Percentiles rank a stretch among this genome's conserved stretches.
phyloP scores from a whole-genome alignment of 2,888 invertebrate genomes.

The Zeuzera pyrina region DNA sequence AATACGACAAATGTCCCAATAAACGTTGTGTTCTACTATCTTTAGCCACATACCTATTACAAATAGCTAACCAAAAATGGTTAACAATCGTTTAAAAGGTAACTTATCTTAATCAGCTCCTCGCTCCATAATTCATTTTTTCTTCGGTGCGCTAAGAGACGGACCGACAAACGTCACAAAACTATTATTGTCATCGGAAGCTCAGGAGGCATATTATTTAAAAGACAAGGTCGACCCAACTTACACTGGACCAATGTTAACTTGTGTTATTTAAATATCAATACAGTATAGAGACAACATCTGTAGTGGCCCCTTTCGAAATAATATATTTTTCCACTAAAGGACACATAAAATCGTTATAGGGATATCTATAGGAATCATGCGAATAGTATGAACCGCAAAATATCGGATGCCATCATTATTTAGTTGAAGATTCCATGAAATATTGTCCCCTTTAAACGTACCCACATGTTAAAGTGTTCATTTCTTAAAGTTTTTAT shows the following conservation, averaged over 20 bases:
- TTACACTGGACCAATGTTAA: conserved; percentile 67
- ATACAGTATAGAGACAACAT: conserved; percentile 36
- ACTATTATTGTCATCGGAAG: conserved; percentile 61
- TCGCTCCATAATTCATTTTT: conserved; percentile 1
- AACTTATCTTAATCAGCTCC: conserved; percentile 16
- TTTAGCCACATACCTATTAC: conserved; percentile 12
- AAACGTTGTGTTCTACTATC: conserved; percentile 9
- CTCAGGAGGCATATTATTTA: conserved; percentile 49
- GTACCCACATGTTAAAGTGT: too few species aligned
- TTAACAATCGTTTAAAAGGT: conserved; percentile 21
- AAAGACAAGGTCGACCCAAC: conserved; percentile 60
- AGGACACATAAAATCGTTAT: conserved; percentile 32
- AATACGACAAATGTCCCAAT: too few species aligned
- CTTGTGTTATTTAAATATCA: conserved; percentile 72
- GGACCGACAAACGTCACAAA: conserved; percentile 25
- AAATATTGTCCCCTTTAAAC: too few species aligned
- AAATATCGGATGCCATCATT: too few species aligned
- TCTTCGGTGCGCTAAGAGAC: conserved; percentile 10
- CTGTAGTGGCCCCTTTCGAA: conserved; percentile 55
- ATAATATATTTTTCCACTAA: conserved; percentile 45
- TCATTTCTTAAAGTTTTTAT: too few species aligned
- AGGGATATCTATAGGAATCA: conserved; percentile 1
- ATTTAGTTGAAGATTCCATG: too few species aligned
- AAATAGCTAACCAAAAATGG: conserved; percentile 18
- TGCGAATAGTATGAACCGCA: neutral